phyloP scores from a whole-genome alignment of 2,113 vertebrate species.

The Oceanodroma tethys region DNA sequence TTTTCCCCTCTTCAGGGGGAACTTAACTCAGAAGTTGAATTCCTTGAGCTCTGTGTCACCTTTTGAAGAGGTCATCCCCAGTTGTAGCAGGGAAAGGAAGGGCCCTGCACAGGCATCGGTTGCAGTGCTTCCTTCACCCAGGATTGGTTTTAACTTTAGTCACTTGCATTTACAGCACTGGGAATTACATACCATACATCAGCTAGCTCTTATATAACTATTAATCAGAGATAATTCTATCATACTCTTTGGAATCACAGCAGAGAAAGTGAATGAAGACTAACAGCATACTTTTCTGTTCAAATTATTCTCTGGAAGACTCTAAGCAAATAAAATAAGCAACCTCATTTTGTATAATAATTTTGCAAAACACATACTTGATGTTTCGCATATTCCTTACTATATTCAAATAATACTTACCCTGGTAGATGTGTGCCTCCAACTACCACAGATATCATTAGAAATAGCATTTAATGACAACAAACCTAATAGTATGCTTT shows the following conservation, averaged over 20 bases:
- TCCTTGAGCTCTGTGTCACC: neutral
- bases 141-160: neutral
- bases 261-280: neutral
- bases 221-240: neutral
- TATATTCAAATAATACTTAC: neutral
- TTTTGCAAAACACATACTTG: neutral
- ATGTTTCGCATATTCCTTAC: neutral
- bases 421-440: neutral
- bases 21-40: neutral
- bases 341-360: neutral
- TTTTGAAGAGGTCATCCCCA: neutral
- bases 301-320: neutral
- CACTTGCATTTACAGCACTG: neutral
- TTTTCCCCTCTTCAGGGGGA: neutral
- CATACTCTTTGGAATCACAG: neutral
- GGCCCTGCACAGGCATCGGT: fast-evolving
- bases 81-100: neutral
- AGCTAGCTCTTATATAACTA: neutral
- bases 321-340: neutral
- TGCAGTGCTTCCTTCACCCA: neutral
- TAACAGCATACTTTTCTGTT: neutral
- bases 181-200: neutral
- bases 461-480: neutral
- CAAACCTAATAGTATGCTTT: neutral
- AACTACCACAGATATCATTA: neutral